phyloP scores from a whole-genome alignment of 1,140 invertebrate species.

The Mya arenaria region DNA sequence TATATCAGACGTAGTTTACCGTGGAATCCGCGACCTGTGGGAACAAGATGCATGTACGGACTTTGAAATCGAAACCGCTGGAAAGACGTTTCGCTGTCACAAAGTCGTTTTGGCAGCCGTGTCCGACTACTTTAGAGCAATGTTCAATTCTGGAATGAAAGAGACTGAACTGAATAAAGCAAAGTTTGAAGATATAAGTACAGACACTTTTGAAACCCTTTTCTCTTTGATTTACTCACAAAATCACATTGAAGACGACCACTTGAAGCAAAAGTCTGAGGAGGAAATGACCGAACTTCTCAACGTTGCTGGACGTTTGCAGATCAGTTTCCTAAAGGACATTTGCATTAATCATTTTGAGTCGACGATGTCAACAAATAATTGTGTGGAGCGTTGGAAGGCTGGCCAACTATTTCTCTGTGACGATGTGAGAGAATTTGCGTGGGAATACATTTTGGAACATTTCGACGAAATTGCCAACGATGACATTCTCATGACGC shows the following conservation, averaged over 20 bases:
- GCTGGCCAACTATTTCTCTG: conserved; percentile 5
- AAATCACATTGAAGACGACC: neutral
- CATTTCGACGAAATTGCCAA: conserved; percentile 8
- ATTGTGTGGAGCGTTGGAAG: conserved; percentile 35
- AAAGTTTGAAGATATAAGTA: conserved; percentile 60
- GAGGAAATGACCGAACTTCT: conserved; percentile 20
- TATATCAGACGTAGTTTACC: too few species aligned
- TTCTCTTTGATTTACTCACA: conserved; percentile 51
- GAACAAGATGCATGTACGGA: conserved; percentile 50
- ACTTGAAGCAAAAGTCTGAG: neutral
- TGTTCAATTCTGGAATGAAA: conserved; percentile 69
- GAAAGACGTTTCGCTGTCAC: conserved; percentile 63
- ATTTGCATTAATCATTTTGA: conserved; percentile 16
- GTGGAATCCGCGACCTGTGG: neutral
- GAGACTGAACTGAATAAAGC: conserved; percentile 56
- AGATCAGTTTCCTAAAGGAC: conserved; percentile 16
- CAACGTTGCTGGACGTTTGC: conserved; percentile 18
- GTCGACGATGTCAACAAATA: neutral
- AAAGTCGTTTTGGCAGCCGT: conserved; percentile 64
- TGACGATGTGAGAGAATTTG: neutral
- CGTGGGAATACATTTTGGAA: neutral
- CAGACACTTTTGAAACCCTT: conserved; percentile 17
- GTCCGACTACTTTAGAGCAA: conserved; percentile 68
- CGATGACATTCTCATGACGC: neutral
- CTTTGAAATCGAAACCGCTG: conserved; percentile 61